Conservation (phyloP, 2,113 vertebrate genomes). For the Antechinus flavipes region DNA sequence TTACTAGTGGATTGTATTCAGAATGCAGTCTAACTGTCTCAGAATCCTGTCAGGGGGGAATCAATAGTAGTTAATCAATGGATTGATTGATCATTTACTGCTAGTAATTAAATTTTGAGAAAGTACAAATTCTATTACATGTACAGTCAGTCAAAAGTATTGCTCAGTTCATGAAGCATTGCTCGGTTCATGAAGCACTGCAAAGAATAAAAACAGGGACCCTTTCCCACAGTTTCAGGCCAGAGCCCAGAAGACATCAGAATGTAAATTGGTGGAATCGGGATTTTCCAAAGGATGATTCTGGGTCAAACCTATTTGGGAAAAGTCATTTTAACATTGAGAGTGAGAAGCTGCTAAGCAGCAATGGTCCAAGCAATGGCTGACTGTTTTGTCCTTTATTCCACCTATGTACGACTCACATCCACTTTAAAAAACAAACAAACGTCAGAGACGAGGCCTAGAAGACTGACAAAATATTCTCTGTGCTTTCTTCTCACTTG, state of each 20-base stretch:
- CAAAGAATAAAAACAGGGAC: slow-evolving; percentile 50
- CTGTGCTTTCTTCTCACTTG: too few species aligned
- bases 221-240: background rate
- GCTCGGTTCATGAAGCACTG: slow-evolving; percentile 35
- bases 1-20: slow-evolving; percentile 67
- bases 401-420: background rate
- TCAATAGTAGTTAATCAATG: slow-evolving; percentile 79
- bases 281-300: background rate
- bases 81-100: slow-evolving; percentile 73
- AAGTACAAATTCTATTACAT: slow-evolving; percentile 70
- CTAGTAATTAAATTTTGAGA: slow-evolving; percentile 64
- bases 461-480: background rate
- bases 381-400: background rate
- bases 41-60: slow-evolving; percentile 54
- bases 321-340: background rate
- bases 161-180: slow-evolving; percentile 26
- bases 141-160: slow-evolving; percentile 54
- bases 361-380: background rate
- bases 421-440: background rate
- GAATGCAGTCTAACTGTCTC: slow-evolving; percentile 55
- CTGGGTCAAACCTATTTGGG: background rate
- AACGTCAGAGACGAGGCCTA: background rate
- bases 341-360: background rate
- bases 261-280: background rate
- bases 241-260: background rate